Conservation (phyloP, 23 tunicate species). For the Styela plicata region DNA sequence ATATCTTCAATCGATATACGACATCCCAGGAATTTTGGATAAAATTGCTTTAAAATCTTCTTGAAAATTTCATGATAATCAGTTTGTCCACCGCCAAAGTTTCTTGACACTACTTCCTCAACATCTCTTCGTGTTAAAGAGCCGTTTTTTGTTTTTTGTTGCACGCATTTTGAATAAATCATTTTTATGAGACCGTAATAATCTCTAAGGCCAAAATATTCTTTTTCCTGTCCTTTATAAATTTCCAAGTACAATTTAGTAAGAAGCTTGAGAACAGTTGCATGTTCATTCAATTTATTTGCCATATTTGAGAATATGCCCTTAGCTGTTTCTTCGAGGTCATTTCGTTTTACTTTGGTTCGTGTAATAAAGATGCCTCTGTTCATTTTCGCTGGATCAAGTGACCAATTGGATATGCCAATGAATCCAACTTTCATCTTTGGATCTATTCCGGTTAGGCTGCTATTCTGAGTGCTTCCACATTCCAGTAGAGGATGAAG, state of each 20-base stretch:
- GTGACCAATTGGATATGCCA: slow-evolving; percentile 88
- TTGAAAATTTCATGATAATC: slow-evolving; percentile 36
- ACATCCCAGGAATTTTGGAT: slow-evolving; percentile 16
- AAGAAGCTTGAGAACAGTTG: slow-evolving; percentile 19
- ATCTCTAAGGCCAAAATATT: slow-evolving; percentile 77
- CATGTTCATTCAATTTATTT: slow-evolving; percentile 32
- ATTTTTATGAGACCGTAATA: slow-evolving; percentile 65
- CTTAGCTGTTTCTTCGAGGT: slow-evolving; percentile 55
- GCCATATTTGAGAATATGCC: slow-evolving; percentile 31
- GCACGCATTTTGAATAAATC: slow-evolving; percentile 29
- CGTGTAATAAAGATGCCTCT: slow-evolving; percentile 81
- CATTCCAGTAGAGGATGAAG: slow-evolving; percentile 58
- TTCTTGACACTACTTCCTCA: slow-evolving; percentile 27
- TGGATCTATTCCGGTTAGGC: neutral
- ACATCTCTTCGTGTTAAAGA: slow-evolving; percentile 26
- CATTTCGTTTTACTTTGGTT: slow-evolving; percentile 37
- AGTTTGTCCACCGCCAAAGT: slow-evolving; percentile 44
- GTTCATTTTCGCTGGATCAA: slow-evolving; percentile 90
- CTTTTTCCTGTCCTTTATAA: slow-evolving; percentile 32
- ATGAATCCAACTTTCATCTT: slow-evolving; percentile 62
- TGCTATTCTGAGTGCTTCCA: slow-evolving; percentile 21
- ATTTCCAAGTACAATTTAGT: slow-evolving; percentile 49
- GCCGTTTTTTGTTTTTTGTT: neutral
- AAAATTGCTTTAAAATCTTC: slow-evolving; percentile 6
- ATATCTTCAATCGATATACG: slow-evolving; percentile 21